Conservation (phyloP, 2,888 invertebrate species). For the Lasioglossum calceatum region DNA sequence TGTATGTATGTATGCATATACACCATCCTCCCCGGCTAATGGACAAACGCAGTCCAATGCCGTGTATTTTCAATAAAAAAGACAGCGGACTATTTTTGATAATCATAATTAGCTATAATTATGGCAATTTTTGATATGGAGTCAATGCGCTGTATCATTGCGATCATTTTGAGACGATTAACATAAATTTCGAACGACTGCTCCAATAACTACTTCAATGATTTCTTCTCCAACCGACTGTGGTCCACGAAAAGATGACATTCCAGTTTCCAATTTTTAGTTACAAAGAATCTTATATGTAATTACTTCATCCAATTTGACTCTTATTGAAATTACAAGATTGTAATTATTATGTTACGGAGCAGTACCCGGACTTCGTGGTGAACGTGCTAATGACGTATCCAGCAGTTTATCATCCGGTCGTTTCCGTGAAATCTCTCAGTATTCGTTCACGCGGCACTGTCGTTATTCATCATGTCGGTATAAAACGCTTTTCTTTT, state of each 20-base stretch:
- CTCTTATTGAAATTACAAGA: too few relatives aligned
- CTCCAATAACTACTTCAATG: too few relatives aligned
- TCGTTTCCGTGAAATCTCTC: not conserved
- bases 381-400: constrained; percentile 1
- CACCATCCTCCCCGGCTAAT: too few relatives aligned
- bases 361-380: not conserved
- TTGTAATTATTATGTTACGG: not conserved
- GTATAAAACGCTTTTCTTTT: not conserved
- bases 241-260: not conserved
- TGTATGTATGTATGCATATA: too few relatives aligned
- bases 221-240: not conserved
- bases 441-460: not conserved
- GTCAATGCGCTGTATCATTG: not conserved
- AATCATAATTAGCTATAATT: not conserved
- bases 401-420: not conserved
- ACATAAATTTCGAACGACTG: not conserved
- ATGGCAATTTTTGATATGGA: not conserved
- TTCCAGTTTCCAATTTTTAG: not conserved
- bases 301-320: too few relatives aligned
- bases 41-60: too few relatives aligned
- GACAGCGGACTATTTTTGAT: not conserved
- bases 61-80: too few relatives aligned
- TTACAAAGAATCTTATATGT: too few relatives aligned
- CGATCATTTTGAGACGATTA: not conserved
- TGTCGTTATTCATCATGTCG: not conserved